Evolutionary conservation across 2,797 vertebrate genomes (phyloP).

Genomic region (Prionace glauca): DNA sequence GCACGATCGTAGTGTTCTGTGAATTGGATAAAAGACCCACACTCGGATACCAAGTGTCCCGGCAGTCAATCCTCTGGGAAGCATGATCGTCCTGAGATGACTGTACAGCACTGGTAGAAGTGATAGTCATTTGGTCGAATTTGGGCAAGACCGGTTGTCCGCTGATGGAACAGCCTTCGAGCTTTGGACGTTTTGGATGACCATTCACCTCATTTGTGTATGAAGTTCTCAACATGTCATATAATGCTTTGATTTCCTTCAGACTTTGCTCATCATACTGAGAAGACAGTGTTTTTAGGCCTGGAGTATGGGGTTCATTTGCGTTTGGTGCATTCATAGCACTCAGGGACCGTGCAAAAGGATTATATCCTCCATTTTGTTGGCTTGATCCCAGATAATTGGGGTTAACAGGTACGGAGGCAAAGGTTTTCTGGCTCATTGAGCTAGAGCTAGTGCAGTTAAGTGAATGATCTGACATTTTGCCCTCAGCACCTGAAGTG

Average conservation of each 20-base stretch:
- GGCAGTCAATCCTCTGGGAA: background rate
- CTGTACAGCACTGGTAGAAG: background rate
- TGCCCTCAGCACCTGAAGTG: background rate
- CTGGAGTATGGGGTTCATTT: background rate
- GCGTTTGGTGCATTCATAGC: background rate
- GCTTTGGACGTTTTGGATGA: background rate
- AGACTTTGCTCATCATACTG: background rate
- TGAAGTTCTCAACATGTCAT: slow-evolving; percentile 12
- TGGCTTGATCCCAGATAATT: background rate
- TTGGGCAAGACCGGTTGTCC: background rate
- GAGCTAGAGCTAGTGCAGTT: background rate
- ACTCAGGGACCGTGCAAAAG: background rate
- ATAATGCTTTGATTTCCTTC: background rate
- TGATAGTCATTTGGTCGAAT: too few relatives aligned
- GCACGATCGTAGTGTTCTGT: background rate
- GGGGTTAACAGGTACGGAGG: background rate
- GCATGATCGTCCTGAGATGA: background rate
- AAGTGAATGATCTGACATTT: background rate
- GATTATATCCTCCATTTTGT: background rate
- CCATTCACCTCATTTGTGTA: background rate
- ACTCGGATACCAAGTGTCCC: background rate
- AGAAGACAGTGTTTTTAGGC: background rate
- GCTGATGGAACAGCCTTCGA: background rate
- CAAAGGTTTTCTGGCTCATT: too few relatives aligned
- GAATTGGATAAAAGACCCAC: background rate